phyloP scores from a whole-genome alignment of 2,797 vertebrate genomes.

The Diglossa cyanea region DNA sequence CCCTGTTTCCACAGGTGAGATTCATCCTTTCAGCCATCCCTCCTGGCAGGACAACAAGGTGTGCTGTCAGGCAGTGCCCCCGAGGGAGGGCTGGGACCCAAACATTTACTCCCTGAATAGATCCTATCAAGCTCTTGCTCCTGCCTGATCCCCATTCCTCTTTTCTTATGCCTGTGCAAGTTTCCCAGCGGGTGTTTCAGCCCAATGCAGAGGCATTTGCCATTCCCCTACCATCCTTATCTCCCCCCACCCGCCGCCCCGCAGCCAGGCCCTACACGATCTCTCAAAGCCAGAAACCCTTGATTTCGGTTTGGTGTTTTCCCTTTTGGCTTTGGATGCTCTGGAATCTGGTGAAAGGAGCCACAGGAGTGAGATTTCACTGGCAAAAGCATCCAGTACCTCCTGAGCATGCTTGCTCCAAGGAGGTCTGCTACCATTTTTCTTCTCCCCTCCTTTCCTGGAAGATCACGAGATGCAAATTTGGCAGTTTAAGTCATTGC shows the following conservation, averaged over 20 bases:
- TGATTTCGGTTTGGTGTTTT: background rate
- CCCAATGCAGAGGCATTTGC: fast-evolving
- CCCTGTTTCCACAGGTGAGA: background rate
- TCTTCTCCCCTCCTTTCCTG: background rate
- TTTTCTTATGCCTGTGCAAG: background rate
- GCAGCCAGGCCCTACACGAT: background rate
- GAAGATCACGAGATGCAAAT: background rate
- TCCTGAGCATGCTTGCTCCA: background rate
- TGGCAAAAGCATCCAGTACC: background rate
- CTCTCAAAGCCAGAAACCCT: background rate
- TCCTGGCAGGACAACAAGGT: background rate
- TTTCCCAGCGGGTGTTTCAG: fast-evolving
- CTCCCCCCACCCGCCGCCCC: too few relatives aligned
- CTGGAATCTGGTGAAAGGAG: background rate
- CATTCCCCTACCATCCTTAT: background rate
- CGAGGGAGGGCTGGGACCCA: background rate
- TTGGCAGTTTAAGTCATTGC: background rate
- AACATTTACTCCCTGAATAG: background rate
- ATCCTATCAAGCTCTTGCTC: background rate
- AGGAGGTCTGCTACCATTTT: background rate
- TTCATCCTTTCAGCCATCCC: background rate
- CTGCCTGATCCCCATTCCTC: background rate
- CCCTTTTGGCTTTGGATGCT: background rate
- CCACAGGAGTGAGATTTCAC: background rate
- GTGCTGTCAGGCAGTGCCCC: background rate